Evolutionary conservation across 2,113 vertebrate species (phyloP), one percentile per base, ranked within the genome.

Genomic region (Pheucticus melanocephalus): DNA sequence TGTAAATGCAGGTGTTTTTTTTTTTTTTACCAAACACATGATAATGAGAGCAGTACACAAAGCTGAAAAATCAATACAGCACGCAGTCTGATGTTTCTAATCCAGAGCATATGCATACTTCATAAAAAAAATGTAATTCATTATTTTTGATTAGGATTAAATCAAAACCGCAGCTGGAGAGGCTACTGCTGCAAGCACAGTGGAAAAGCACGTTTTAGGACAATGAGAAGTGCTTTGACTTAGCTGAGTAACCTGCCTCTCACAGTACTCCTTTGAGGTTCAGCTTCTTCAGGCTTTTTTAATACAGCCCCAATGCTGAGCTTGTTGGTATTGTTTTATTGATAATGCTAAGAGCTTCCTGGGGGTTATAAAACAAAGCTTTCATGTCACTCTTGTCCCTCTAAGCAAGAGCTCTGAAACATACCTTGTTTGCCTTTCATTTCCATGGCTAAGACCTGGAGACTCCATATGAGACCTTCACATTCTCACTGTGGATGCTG

Each of bases 141-240:
- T 42, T 1, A 45, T 6, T 42, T 93, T 79, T 16, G 4, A 35
- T 48, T 70, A 42, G 27, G 37, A 65, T 51, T 11, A 51, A 28
- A 51, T 57, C 24, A 35, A 5, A 69, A 61, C 53, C 45, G 76
- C 96, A 15, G 40, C 94, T 68, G 79, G 86, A 82, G 94, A 95
- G 12, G 91, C 76, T n/a, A 48, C 77, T 68, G n/a, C 85, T 8
- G 95, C 96, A 92, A 80, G 72, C 40, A 44, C 20, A 4, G 31
- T 82, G 56, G 95, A 92, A 40, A 94, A 88, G 51, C 87, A 95
- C 27, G 39, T 89, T 69, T 84, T 48, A 3, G 75, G 83, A 89
- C 21, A 71, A 81, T 97, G 72, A 96, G 63, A 86, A 92, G 15
- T 25, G 15, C 44, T 88, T 69, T 60, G 22, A 12, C 53, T 69